phyloP scores from a whole-genome alignment of 2,797 vertebrate species.

The Rhincodon typus region DNA sequence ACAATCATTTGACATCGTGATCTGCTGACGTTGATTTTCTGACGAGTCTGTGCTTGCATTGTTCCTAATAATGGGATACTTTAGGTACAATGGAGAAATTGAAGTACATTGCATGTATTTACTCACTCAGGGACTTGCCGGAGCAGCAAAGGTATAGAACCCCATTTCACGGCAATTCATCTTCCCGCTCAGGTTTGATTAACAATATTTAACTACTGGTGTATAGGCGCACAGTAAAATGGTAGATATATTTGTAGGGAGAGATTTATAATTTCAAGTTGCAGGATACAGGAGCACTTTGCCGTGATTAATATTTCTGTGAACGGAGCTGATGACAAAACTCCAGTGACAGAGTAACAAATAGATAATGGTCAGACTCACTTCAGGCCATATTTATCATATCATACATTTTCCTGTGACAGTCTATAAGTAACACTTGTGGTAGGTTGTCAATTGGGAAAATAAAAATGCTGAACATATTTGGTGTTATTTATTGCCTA shows the following conservation, averaged over 20 bases:
- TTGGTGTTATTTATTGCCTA: not conserved
- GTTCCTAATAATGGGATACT: not conserved
- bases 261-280: constrained; percentile 24
- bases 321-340: not conserved
- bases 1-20: too few species aligned
- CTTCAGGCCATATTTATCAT: not conserved
- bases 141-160: not conserved
- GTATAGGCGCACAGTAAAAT: not conserved
- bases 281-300: not conserved
- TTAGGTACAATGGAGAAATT: not conserved
- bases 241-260: not conserved
- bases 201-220: not conserved
- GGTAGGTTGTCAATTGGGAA: constrained; percentile 3
- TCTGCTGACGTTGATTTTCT: not conserved
- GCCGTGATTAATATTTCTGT: constrained; percentile 14
- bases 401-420: not conserved
- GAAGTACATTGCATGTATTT: not conserved
- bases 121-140: not conserved
- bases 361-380: not conserved
- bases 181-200: not conserved
- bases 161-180: not conserved
- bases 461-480: constrained; percentile 7
- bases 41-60: too few species aligned
- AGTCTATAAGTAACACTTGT: constrained; percentile 17
- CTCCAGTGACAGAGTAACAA: constrained; percentile 7